Conservation (phyloP, 2,888 invertebrate species). For the Mallateleia sp. region DNA sequence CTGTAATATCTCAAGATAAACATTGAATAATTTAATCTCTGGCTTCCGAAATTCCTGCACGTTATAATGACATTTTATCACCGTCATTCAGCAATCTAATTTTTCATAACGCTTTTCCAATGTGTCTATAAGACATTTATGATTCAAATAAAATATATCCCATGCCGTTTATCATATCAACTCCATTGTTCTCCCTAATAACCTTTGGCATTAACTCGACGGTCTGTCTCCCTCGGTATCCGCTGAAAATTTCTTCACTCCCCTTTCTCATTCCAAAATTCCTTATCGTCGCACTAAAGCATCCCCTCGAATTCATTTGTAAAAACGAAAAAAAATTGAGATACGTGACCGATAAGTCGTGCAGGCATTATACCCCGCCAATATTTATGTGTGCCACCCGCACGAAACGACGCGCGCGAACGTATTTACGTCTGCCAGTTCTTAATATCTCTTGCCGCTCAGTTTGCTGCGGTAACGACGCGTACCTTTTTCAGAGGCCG, state of each 20-base stretch:
- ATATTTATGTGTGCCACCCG: conserved; percentile 50
- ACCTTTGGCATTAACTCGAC: conserved; percentile 36
- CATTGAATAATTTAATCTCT: conserved; percentile 1
- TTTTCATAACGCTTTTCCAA: conserved; percentile 7
- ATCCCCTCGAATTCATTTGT: conserved; percentile 44
- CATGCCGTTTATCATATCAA: conserved; percentile 13
- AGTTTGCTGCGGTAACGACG: conserved; percentile 63
- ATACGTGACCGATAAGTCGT: conserved; percentile 40
- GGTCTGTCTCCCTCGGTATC: conserved; percentile 27
- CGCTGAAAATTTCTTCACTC: conserved; percentile 33
- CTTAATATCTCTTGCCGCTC: conserved; percentile 70
- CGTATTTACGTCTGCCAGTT: conserved; percentile 67
- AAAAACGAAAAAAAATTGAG: conserved; percentile 39
- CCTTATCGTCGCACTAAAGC: conserved; percentile 51
- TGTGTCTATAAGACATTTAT: conserved; percentile 30
- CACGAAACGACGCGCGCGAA: conserved; percentile 46
- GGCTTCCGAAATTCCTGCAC: not conserved
- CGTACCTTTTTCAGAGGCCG: conserved; percentile 46
- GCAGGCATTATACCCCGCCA: conserved; percentile 19
- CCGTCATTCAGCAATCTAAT: conserved; percentile 2
- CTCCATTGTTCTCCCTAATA: conserved; percentile 25
- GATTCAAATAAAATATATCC: conserved; percentile 29
- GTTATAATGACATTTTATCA: conserved; percentile 14
- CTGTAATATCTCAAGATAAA: not conserved
- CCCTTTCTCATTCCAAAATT: conserved; percentile 35